Evolutionary conservation across 2,888 invertebrate genomes (phyloP).

Genomic region (Meloe dianella): DNA sequence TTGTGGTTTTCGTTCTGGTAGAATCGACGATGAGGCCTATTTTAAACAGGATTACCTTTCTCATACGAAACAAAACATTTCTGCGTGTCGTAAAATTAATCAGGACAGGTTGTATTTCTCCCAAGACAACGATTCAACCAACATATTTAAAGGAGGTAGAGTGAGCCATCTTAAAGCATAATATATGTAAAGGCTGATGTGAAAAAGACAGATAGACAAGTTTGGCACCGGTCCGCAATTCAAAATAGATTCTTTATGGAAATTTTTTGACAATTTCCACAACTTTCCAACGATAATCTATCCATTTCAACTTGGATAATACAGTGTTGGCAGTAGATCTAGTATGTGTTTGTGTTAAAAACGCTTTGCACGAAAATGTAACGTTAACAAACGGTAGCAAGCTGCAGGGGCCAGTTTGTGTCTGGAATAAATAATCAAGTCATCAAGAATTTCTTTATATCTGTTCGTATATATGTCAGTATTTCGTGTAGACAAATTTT

Average conservation of each 20-base stretch:
- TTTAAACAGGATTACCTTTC: constrained; percentile 27
- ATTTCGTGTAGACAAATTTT: background rate
- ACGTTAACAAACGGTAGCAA: constrained; percentile 28
- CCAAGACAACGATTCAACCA: constrained; percentile 31
- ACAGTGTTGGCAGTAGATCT: background rate
- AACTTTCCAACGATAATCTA: constrained; percentile 14
- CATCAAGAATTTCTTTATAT: constrained; percentile 26
- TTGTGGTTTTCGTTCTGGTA: background rate
- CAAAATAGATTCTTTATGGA: constrained; percentile 2
- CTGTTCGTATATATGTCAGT: background rate
- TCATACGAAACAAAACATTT: constrained; percentile 35
- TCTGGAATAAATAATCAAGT: constrained; percentile 34
- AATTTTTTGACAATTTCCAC: background rate
- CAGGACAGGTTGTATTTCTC: constrained; percentile 33
- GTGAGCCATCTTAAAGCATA: constrained; percentile 20
- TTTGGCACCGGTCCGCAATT: background rate
- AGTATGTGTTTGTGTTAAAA: constrained; percentile 23
- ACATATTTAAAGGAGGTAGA: constrained; percentile 18
- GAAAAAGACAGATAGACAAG: constrained; percentile 12
- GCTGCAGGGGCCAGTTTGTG: constrained; percentile 31
- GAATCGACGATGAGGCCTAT: background rate
- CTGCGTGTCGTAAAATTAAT: constrained; percentile 39
- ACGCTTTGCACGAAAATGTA: constrained; percentile 28
- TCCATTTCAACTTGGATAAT: constrained; percentile 6
- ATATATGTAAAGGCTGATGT: constrained; percentile 23